A percentile compares a stretch with the other conserved stretches of the same genome.
Conservation (phyloP, 1,140 invertebrate species). For the Parapsyche elsis region DNA sequence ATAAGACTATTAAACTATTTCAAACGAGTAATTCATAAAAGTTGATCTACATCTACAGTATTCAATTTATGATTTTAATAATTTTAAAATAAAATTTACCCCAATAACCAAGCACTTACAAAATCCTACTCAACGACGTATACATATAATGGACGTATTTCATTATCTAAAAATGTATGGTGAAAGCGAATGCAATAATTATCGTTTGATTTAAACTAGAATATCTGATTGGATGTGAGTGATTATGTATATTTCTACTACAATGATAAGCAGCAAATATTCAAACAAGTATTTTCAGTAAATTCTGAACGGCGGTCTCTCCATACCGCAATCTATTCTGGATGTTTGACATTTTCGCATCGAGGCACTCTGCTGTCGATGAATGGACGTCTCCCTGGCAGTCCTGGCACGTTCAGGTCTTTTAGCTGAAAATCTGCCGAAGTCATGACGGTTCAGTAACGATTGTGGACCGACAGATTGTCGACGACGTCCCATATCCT, state of each 20-base stretch:
- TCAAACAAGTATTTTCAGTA: slow-evolving; percentile 36
- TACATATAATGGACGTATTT: not conserved
- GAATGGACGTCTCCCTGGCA: slow-evolving; percentile 44
- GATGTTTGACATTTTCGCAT: slow-evolving; percentile 52
- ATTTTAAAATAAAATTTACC: too few species aligned
- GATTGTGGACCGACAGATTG: slow-evolving; percentile 49
- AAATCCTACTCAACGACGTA: not conserved
- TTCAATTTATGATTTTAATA: too few species aligned
- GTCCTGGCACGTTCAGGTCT: slow-evolving; percentile 50
- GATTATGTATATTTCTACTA: slow-evolving; percentile 17
- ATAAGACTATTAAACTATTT: too few species aligned
- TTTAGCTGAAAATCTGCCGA: slow-evolving; percentile 9
- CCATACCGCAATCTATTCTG: slow-evolving; percentile 46
- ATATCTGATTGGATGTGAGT: not conserved
- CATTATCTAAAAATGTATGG: too few species aligned
- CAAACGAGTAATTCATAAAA: too few species aligned
- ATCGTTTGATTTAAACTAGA: not conserved
- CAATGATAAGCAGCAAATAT: slow-evolving; percentile 9
- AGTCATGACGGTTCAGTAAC: slow-evolving; percentile 14
- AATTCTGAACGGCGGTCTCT: slow-evolving; percentile 54
- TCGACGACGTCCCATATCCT: slow-evolving; percentile 49
- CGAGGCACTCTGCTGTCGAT: slow-evolving; percentile 36
- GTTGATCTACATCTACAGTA: too few species aligned
- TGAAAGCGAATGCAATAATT: not conserved
- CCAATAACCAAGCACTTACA: not conserved